Percentiles rank a stretch among this genome's conserved stretches.
phyloP scores from a whole-genome alignment of 2,888 invertebrate genomes.

The Fragum sueziense region DNA sequence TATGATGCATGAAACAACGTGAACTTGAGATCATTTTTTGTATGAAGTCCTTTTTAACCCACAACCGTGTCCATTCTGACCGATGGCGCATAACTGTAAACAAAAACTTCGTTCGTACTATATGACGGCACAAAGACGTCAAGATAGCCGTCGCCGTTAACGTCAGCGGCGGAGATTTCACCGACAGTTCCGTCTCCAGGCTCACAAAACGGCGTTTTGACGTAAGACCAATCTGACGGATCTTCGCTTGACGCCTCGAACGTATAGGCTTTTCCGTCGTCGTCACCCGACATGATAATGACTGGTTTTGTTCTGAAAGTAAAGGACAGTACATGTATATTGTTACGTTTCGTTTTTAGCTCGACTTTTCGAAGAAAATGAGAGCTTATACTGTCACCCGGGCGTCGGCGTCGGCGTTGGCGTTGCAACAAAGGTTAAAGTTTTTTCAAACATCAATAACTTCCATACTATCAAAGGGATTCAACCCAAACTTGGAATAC shows the following conservation, averaged over 20 bases:
- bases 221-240: conserved; percentile 69
- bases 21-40: too few relatives aligned
- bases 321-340: too few relatives aligned
- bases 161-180: conserved; percentile 67
- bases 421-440: too few relatives aligned
- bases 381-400: too few relatives aligned
- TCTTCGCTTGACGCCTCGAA: conserved; percentile 59
- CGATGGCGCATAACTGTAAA: conserved; percentile 59
- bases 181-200: conserved; percentile 71
- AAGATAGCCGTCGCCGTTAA: conserved; percentile 69
- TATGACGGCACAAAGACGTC: conserved; percentile 75
- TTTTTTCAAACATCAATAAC: too few relatives aligned
- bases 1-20: too few relatives aligned
- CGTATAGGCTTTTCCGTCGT: conserved; percentile 71
- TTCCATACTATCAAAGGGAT: too few relatives aligned
- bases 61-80: neutral
- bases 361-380: too few relatives aligned
- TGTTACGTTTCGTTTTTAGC: too few relatives aligned
- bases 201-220: conserved; percentile 60
- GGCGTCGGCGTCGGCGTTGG: too few relatives aligned
- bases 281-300: conserved; percentile 76
- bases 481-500: too few relatives aligned
- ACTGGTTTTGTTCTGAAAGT: conserved; percentile 58
- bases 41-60: too few relatives aligned
- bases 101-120: conserved; percentile 62